A percentile compares a stretch with the other conserved stretches of the same genome.
Evolutionary conservation across 2,113 vertebrate genomes (phyloP).

Genomic region (Nettapus auritus): DNA sequence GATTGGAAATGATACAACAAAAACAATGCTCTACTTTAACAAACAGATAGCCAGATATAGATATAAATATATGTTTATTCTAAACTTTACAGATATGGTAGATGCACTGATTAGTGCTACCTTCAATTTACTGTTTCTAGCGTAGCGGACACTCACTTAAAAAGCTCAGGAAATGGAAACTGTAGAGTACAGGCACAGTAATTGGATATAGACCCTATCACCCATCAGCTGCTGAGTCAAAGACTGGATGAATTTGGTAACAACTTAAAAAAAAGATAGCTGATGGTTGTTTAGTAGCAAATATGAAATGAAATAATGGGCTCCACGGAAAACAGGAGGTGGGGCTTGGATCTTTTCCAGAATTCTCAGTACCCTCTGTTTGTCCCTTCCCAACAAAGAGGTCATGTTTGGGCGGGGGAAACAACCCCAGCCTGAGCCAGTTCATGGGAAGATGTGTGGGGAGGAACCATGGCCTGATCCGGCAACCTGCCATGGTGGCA

Average conservation of each 20-base stretch:
- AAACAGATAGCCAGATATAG: neutral
- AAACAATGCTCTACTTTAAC: slow-evolving; percentile 58
- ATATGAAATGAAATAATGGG: neutral
- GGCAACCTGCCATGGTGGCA: neutral
- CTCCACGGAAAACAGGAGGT: neutral
- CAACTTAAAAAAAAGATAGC: neutral
- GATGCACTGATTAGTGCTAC: neutral
- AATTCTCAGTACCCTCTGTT: neutral
- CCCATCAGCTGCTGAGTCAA: neutral
- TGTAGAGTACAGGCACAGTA: neutral
- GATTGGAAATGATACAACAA: slow-evolving; percentile 68
- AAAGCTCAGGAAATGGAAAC: slow-evolving; percentile 10
- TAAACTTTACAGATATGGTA: slow-evolving; percentile 1
- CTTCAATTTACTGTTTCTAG: slow-evolving; percentile 14
- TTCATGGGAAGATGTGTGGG: neutral
- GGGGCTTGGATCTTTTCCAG: neutral
- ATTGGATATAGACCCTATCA: neutral
- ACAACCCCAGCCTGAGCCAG: neutral
- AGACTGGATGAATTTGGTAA: neutral
- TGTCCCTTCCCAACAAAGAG: neutral
- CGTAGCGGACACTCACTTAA: neutral
- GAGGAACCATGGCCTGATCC: no score
- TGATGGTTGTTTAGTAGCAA: neutral
- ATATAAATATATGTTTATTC: slow-evolving; percentile 14
- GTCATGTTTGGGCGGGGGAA: neutral